These are phyloP conservation scores for Archips xylosteana DNA, from an alignment of 2,888 invertebrate species.

Conservation along the genomic window DNA sequence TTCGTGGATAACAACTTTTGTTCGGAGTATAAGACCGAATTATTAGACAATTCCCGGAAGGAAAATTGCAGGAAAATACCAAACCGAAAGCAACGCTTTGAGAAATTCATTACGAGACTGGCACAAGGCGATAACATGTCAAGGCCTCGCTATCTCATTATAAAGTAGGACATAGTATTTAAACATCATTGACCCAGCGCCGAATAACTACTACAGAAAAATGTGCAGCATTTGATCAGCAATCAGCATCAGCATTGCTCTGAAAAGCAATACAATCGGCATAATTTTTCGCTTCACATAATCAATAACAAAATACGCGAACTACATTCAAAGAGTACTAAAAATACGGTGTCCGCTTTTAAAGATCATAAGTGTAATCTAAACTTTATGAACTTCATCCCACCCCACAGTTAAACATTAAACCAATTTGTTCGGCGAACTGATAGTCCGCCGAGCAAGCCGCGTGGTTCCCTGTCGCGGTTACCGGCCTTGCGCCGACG, in stretches of 20 bases:
- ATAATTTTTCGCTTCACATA: background rate
- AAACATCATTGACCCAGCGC: background rate
- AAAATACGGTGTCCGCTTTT: background rate
- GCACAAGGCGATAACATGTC: conserved; percentile 7
- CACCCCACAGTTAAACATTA: background rate
- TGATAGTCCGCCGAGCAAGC: background rate
- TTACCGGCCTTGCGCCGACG: conserved; percentile 49
- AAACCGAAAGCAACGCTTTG: conserved; percentile 12
- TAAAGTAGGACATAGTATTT: conserved; percentile 12
- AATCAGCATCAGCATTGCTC: background rate
- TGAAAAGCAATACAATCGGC: background rate
- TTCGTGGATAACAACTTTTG: background rate
- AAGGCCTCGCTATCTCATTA: conserved; percentile 11
- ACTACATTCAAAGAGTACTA: background rate
- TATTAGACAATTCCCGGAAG: conserved; percentile 7
- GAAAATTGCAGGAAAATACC: background rate
- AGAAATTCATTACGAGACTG: conserved; percentile 23
- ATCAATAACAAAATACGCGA: background rate
- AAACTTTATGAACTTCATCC: background rate
- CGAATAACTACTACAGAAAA: background rate
- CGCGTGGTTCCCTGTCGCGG: conserved; percentile 1
- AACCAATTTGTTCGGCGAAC: conserved; percentile 2
- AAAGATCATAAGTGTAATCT: background rate
- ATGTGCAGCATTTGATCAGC: background rate
- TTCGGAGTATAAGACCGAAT: background rate